Evolutionary conservation across 2,888 invertebrate species (phyloP).

Genomic region (Choreutis nemorana): DNA sequence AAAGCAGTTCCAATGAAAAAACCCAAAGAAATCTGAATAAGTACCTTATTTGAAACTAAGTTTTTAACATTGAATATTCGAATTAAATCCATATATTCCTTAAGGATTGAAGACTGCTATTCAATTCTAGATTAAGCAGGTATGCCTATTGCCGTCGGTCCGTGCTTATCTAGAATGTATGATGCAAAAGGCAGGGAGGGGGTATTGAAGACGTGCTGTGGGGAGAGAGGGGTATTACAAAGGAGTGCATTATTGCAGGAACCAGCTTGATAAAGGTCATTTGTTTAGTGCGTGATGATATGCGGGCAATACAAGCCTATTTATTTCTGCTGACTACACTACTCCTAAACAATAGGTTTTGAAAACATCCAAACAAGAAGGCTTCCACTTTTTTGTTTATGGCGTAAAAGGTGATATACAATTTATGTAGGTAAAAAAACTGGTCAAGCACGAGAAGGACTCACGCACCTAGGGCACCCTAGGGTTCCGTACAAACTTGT

Average conservation of each 20-base stretch:
- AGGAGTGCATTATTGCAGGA: slow-evolving; percentile 41
- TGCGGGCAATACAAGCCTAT: too few relatives aligned
- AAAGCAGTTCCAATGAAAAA: too few relatives aligned
- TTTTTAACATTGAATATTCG: slow-evolving; percentile 33
- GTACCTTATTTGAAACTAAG: slow-evolving; percentile 21
- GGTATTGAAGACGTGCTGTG: slow-evolving; percentile 16
- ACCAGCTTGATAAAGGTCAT: slow-evolving; percentile 7
- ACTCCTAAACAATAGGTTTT: too few relatives aligned
- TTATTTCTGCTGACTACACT: too few relatives aligned
- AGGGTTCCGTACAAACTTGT: too few relatives aligned
- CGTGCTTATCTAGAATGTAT: slow-evolving; percentile 53
- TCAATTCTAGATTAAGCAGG: slow-evolving; percentile 57
- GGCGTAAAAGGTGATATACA: too few relatives aligned
- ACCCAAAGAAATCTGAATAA: not conserved
- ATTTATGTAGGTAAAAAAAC: too few relatives aligned
- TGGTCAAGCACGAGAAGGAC: too few relatives aligned
- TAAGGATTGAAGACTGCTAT: slow-evolving; percentile 53
- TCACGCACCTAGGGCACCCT: too few relatives aligned
- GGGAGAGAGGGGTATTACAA: slow-evolving; percentile 31
- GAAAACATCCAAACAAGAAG: too few relatives aligned
- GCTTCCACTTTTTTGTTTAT: too few relatives aligned
- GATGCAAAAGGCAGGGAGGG: slow-evolving; percentile 22
- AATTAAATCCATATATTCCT: slow-evolving; percentile 51
- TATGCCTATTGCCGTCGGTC: slow-evolving; percentile 63
- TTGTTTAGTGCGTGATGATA: too few relatives aligned